phyloP scores from a whole-genome alignment of 2,113 vertebrate genomes.

The Lonchura striata region DNA sequence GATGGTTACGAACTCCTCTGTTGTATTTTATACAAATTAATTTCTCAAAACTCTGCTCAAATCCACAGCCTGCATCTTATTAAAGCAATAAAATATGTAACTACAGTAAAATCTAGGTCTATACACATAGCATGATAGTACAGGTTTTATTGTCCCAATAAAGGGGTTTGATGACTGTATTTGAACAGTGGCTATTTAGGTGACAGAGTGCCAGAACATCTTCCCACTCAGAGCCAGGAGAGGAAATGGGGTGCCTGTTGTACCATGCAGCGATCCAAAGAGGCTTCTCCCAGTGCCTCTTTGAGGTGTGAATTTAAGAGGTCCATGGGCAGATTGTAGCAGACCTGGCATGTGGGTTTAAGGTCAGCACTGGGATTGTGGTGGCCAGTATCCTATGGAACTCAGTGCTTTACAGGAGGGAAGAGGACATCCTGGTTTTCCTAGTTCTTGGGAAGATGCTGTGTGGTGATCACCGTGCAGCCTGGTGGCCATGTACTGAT shows the following conservation, averaged over 20 bases:
- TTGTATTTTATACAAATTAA: conserved; percentile 41
- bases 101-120: conserved; percentile 27
- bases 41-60: neutral
- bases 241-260: rapidly evolving
- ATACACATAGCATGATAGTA: neutral
- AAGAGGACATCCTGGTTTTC: neutral
- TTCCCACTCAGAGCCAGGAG: neutral
- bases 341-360: neutral
- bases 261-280: neutral
- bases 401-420: neutral
- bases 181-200: neutral
- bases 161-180: neutral
- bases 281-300: neutral
- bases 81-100: conserved; percentile 63
- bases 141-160: conserved; percentile 44
- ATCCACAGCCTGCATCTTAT: conserved; percentile 40
- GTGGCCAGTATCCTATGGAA: neutral
- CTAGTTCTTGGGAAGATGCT: neutral
- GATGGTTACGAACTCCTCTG: neutral
- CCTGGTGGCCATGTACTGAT: neutral
- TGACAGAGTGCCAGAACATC: neutral
- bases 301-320: neutral
- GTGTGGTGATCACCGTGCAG: rapidly evolving
- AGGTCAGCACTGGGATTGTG: rapidly evolving
- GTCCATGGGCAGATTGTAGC: neutral